Base-by-base conservation (phyloP, 1,140 invertebrate genomes). In the Euglossa dilemma region DNA sequence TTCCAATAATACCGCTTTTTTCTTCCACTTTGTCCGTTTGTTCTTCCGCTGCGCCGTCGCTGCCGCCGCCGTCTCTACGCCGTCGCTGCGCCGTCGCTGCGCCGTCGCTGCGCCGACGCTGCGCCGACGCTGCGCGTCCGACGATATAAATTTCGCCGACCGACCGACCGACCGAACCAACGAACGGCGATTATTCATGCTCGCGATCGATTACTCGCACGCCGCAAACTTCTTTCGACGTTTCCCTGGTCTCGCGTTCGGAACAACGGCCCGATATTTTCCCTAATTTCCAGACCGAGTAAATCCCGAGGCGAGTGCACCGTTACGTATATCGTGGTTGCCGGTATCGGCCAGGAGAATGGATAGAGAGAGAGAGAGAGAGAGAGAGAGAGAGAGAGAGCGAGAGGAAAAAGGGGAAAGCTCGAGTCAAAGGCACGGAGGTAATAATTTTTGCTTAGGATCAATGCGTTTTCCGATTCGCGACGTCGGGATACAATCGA, bases 401-500 rank as follows among this genome's bases (percentile, higher is more conserved):
- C n/a, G n/a, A 25, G 14, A 45, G 79, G 61, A 2, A 16, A 66
- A 63, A 56, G 70, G 66, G 18, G 79, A 74, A 47, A 11, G 23
- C 16, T 28, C 25, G 67, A 7, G 14, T 7, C 43, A 61, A 63
- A 56, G 70, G 61, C 59, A 1, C 36, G 66, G 56, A n/a, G 66
- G 69, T 56, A 86, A 80, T 86, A 79, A 87, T 87, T 83, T 87
- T 87, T 64, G 76, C 67, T 70, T 74, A 77, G 76, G 59, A 71
- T 87, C 83, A 57, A 72, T 61, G 64, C 54, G 50, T 54, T 64
- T 74, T 56, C 79, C 87, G 74, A 85, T 87, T 79, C 73, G 67
- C 80, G 83, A 85, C 82, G 71, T 59, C 52, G 80, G 86, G 86
- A 81, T 73, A 84, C 83, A 81, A 87, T 90, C 87, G 87, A 92